Evolutionary conservation across 2,113 vertebrate species (phyloP).

Genomic region (Rostratula benghalensis): DNA sequence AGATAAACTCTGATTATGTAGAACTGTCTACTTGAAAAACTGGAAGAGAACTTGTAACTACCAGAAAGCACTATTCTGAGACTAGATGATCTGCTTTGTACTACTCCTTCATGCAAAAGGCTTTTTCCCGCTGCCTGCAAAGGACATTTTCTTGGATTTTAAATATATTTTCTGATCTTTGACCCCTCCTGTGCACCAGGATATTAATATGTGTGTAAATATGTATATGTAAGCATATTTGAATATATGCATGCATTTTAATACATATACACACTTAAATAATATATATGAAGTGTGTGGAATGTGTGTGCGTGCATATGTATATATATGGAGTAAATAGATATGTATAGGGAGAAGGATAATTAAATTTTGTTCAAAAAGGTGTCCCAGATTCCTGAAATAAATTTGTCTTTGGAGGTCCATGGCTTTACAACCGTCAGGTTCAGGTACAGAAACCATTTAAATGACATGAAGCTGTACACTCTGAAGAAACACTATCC

Average conservation of each 20-base stretch:
- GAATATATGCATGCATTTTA: neutral
- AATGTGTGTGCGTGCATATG: neutral
- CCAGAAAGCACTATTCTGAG: accelerated
- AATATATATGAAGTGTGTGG: neutral
- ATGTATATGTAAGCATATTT: neutral
- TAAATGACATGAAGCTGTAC: neutral
- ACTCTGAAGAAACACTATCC: neutral
- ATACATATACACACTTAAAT: neutral
- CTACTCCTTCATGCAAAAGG: neutral
- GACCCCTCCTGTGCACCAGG: neutral
- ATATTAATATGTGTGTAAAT: neutral
- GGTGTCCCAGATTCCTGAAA: neutral
- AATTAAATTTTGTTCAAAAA: neutral
- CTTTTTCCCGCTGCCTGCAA: neutral
- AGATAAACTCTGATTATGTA: neutral
- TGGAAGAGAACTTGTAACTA: neutral
- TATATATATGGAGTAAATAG: neutral
- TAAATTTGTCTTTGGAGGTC: neutral
- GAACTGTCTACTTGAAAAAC: neutral
- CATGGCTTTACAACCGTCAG: neutral
- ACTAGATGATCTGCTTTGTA: neutral
- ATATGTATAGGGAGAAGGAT: neutral
- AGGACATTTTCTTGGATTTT: neutral
- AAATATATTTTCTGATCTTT: neutral
- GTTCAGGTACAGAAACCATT: neutral